These are phyloP conservation scores for Corythoichthys haematopterus DNA, from an alignment of 2,113 vertebrate genomes.

Conservation along the genomic window DNA sequence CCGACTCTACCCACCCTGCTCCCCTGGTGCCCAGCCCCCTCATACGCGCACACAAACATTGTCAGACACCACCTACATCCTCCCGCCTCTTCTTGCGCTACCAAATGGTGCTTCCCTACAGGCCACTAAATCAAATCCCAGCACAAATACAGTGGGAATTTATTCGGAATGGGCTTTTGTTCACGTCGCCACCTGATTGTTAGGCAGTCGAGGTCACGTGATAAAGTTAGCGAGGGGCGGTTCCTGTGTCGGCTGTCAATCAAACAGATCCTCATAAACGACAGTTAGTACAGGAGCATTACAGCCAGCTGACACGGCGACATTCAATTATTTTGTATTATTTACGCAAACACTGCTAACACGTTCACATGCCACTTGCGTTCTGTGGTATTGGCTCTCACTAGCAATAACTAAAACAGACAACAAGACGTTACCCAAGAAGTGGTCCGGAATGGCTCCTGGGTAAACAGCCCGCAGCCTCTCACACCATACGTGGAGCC, in stretches of 20 bases:
- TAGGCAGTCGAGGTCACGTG: conserved; percentile 86
- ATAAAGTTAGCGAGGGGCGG: conserved; percentile 85
- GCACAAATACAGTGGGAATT: conserved; percentile 99
- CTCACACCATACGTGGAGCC: too few relatives aligned
- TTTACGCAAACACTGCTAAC: neutral
- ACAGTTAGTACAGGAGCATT: neutral
- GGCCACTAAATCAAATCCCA: conserved; percentile 98
- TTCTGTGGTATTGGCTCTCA: neutral
- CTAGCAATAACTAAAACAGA: neutral
- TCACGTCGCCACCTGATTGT: conserved; percentile 96
- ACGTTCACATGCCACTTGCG: neutral
- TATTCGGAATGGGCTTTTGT: conserved; percentile 99
- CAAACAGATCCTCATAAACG: neutral
- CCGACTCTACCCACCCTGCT: conserved; percentile 55
- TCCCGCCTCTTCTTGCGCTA: conserved; percentile 85
- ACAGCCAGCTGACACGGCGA: neutral
- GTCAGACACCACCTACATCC: conserved; percentile 93
- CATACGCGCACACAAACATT: conserved; percentile 39
- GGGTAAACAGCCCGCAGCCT: too few relatives aligned
- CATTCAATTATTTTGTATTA: neutral
- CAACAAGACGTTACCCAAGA: neutral
- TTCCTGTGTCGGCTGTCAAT: conserved; percentile 61
- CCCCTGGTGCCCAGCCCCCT: conserved; percentile 72
- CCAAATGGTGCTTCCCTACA: conserved; percentile 99
- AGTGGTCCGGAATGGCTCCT: neutral